Evolutionary conservation across 2,888 invertebrate species (phyloP), one percentile per base, ranked within the genome.

Genomic region (Lepetodrilus schrolli): DNA sequence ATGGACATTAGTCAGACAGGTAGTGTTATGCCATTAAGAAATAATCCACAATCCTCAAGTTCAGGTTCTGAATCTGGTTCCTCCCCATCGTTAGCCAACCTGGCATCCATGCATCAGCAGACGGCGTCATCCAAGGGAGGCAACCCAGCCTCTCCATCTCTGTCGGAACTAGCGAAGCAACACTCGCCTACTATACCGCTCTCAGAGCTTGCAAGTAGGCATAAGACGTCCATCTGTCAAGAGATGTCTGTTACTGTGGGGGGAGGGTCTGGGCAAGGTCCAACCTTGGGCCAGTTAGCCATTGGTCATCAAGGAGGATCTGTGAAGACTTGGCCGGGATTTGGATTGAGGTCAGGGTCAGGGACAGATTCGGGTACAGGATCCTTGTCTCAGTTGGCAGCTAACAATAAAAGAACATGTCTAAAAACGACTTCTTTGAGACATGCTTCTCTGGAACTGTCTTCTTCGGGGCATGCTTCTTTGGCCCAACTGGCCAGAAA

Each of bases 401-500:
- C 10, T 13, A 23, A n/a, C 23, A 5, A 4, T 20, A 37, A 47
- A 13, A 8, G 7, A 37, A 21, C 37, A 50, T 30, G 8, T 26
- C 13, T 5, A 43, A 20, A 5, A 8, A 13, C 48, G 36, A 26
- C 4, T 50, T 20, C n/a, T n/a, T n/a, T n/a, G n/a, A n/a, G n/a
- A n/a, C n/a, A n/a, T n/a, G n/a, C n/a, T n/a, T n/a, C n/a, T n/a
- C n/a, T n/a, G n/a, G n/a, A n/a, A n/a, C n/a, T n/a, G n/a, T n/a
- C n/a, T n/a, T n/a, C n/a, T n/a, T n/a, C n/a, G n/a, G n/a, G n/a
- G n/a, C n/a, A n/a, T n/a, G n/a, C n/a, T 7, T 80, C 78, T 36
- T 50, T 82, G 13, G 71, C 75, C 43, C 77, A 80, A 5, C 49
- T 80, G 36, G 74, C 77, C 10, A 76, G 68, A 37, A 51, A 58